These are phyloP conservation scores for Zosterops hypoxanthus DNA, from an alignment of 2,113 vertebrate species.

Conservation along the genomic window DNA sequence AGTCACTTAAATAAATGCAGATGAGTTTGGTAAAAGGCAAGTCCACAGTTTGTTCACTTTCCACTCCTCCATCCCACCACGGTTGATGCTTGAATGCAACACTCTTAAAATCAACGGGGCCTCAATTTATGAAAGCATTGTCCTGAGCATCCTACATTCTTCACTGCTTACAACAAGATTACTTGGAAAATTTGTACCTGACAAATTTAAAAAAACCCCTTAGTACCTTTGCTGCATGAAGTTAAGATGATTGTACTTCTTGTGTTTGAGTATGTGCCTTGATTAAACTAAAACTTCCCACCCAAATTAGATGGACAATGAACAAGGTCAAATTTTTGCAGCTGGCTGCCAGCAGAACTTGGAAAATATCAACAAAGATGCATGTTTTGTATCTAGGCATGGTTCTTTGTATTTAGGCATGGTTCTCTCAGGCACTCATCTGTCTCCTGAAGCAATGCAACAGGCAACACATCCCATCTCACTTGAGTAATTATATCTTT, in stretches of 20 bases:
- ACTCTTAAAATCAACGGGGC: not conserved
- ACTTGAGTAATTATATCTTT: not conserved
- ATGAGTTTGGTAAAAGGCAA: not conserved
- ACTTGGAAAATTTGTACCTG: not conserved
- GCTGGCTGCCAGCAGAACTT: not conserved
- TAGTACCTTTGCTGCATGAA: not conserved
- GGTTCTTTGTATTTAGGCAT: not conserved
- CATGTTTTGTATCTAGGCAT: not conserved
- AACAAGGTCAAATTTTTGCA: not conserved
- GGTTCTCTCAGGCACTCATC: not conserved
- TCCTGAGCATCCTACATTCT: not conserved
- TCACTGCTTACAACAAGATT: not conserved
- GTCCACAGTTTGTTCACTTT: not conserved
- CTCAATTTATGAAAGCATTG: not conserved
- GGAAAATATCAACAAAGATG: not conserved
- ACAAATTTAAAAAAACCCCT: not conserved
- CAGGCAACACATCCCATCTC: not conserved
- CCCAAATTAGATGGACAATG: not conserved
- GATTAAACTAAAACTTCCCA: not conserved
- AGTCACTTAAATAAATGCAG: not conserved
- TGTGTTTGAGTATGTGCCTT: not conserved
- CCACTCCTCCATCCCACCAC: not conserved
- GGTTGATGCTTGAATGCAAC: not conserved
- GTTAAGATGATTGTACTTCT: not conserved
- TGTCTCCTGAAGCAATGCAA: not conserved